Base-by-base conservation (phyloP, 2,797 vertebrate species). In the Tragopan temminckii region DNA sequence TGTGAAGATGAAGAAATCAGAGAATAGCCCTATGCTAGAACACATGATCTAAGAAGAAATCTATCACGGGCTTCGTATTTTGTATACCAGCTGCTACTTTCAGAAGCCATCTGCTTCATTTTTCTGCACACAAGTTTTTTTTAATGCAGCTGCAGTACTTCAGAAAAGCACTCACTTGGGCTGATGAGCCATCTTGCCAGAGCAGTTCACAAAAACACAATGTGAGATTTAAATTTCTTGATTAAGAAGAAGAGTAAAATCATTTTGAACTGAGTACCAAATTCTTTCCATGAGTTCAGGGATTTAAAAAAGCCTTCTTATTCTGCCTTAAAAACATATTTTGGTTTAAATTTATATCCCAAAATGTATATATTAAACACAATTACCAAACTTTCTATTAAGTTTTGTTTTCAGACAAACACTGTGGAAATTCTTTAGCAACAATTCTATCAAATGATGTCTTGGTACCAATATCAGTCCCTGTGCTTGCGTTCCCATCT, bases 71-170 rank as follows among this genome's bases (percentile, higher is more conserved):
- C 61, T 86, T 80, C 2, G 74, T 81, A 69, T 93, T 95, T 91
- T 85, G 71, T 84, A 42, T 70, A 85, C 83, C 96, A 96, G 95
- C 95, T 97, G 95, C 95, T 95, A 76, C 85, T 88, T 93, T 95
- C 72, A 78, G 68, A 94, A 91, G 90, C 90, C 94, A 97, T 96
- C 94, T 95, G 95, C 88, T 94, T 87, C 80, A 71, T 89, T 92
- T 92, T 85, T 58, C 76, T 63, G 90, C 83, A 79, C 62, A 50
- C 0, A 3, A 69, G 40, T 46, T 81, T 42, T 69, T 53, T 33
- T 82, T 23, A 50, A 40, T 48, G 89, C 87, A 94, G 90, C 90
- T 96, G 95, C 80, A 90, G 87, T 61, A 72, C 57, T 85, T 81
- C 78, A 89, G 80, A 35, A 40, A 50, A 64, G 77, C 24, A 27